phyloP scores from a whole-genome alignment of 2,797 vertebrate species.

The Pterois miles region DNA sequence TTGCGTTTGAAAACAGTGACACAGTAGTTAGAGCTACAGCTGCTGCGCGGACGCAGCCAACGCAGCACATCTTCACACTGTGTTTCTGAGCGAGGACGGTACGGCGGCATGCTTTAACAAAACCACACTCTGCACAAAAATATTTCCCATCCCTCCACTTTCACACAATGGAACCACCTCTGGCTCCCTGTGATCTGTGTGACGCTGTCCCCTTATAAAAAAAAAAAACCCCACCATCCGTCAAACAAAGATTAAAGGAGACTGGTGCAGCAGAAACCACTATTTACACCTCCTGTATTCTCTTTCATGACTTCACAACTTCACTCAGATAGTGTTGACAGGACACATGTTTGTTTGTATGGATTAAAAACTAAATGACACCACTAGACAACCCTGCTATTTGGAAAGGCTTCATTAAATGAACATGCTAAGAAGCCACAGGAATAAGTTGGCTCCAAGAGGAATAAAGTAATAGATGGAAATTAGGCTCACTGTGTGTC shows the following conservation, averaged over 20 bases:
- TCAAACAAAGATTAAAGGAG: conserved; percentile 11
- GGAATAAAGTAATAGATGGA: not conserved
- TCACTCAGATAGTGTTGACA: not conserved
- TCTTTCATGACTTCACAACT: not conserved
- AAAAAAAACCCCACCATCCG: not conserved
- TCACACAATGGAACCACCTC: not conserved
- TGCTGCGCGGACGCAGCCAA: conserved; percentile 50
- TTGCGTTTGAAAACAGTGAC: conserved; percentile 77
- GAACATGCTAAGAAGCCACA: not conserved
- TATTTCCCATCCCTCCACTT: not conserved
- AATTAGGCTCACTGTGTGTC: not conserved
- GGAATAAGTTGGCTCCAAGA: not conserved
- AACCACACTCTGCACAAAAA: conserved; percentile 7
- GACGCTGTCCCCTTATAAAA: not conserved
- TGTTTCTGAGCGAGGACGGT: not conserved
- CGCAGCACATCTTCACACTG: conserved; percentile 34
- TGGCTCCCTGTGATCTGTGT: not conserved
- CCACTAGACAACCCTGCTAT: not conserved
- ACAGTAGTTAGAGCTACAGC: conserved; percentile 75
- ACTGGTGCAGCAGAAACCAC: not conserved
- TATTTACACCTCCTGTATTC: not conserved
- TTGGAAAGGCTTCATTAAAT: not conserved
- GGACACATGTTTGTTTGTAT: not conserved
- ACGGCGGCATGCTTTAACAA: not conserved
- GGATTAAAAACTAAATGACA: not conserved